These are phyloP conservation scores for Ammodytes marinus DNA, from an alignment of 2,113 vertebrate species.

Conservation along the genomic window DNA sequence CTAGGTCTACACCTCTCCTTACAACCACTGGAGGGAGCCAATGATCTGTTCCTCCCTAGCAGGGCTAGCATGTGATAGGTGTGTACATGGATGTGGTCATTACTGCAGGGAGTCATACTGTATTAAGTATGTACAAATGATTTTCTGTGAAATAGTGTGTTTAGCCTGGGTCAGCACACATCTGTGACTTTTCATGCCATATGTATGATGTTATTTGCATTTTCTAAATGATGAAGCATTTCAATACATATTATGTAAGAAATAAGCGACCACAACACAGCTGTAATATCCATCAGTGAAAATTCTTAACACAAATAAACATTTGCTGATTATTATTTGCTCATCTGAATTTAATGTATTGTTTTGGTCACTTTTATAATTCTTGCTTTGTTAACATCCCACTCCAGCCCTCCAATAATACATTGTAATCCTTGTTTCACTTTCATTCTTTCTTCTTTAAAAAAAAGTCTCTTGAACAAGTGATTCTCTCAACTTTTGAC, in stretches of 20 bases:
- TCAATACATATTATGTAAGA: neutral
- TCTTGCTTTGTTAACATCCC: too few relatives aligned
- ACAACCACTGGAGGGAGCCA: too few relatives aligned
- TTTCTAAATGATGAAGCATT: neutral
- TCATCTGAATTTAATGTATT: neutral
- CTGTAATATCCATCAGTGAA: neutral
- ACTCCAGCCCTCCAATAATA: too few relatives aligned
- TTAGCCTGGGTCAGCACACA: conserved; percentile 19
- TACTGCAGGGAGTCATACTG: neutral
- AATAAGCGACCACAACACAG: neutral
- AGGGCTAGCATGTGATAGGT: too few relatives aligned
- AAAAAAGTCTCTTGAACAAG: too few relatives aligned
- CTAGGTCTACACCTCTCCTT: too few relatives aligned
- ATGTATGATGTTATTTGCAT: neutral
- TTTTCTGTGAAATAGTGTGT: conserved; percentile 5
- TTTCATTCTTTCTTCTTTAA: too few relatives aligned
- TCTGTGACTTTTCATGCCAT: neutral
- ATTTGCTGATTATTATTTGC: neutral
- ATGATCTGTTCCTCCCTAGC: too few relatives aligned
- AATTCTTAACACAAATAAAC: neutral
- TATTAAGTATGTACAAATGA: conserved; percentile 11
- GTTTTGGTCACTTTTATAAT: too few relatives aligned
- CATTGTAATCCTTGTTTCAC: too few relatives aligned
- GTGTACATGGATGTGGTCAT: neutral
- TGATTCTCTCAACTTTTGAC: too few relatives aligned